Evolutionary conservation across 2,888 invertebrate species (phyloP), one percentile per base, ranked within the genome.

Genomic region (Mimas tiliae): DNA sequence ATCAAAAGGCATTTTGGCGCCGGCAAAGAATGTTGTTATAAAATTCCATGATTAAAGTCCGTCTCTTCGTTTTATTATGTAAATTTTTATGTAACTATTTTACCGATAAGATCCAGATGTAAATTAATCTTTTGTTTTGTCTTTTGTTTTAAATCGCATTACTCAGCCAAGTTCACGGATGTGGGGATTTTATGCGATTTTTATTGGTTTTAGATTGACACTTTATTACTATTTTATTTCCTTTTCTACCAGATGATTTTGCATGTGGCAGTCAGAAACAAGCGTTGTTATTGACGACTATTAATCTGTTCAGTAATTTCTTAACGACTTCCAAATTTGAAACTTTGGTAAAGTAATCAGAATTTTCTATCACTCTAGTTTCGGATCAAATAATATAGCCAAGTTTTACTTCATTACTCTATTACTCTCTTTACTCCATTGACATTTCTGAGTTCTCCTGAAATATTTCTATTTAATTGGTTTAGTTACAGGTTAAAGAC

Each of bases 61-160:
- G 42, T 58, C 42, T 58, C 42, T 19, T 58, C 58, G 8, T 58
- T 58, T 58, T 58, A 11, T 58, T 58, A 58, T 58, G 58, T 42
- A 58, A 58, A 42, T 42, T 16, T 50, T 50, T 12, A 58, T 12
- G 58, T 58, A 19, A 34, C 55, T 9, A 55, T 55, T n/a, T 55
- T 16, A 38, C 12, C 3, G 58, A 58, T 38, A 58, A 21, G 12
- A 19, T 38, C 58, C 58, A 58, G 58, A 58, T 58, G 58, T 58
- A 42, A 42, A 58, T 58, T 58, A 58, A 42, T 58, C 19, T 42
- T 38, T 58, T 58, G 19, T 58, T 16, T 19, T 58, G 16, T 38
- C 38, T 58, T 58, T 42, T 42, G 19, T 58, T 45, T 58, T 38
- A 19, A 19, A 42, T 19, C 12, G 19, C 11, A 38, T 58, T 58